Conservation (phyloP, 1,140 invertebrate species). For the Temnothorax longispinosus region DNA sequence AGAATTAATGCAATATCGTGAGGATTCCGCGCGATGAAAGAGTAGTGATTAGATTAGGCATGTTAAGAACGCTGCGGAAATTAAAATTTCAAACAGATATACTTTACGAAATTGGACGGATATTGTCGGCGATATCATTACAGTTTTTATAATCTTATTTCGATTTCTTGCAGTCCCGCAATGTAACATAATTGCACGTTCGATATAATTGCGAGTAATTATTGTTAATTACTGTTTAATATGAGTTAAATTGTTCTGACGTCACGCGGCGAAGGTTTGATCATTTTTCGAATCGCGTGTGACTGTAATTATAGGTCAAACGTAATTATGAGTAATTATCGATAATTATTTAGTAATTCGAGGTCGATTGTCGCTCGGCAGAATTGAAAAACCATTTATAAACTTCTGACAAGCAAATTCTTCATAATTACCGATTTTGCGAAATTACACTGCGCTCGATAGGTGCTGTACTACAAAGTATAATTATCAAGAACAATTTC, state of each 20-base stretch:
- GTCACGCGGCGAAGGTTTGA: constrained; percentile 13
- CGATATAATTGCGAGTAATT: constrained; percentile 48
- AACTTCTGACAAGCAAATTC: constrained; percentile 39
- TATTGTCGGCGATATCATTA: background rate
- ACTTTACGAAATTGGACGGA: background rate
- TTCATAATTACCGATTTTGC: constrained; percentile 6
- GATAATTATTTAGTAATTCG: constrained; percentile 37
- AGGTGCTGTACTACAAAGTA: background rate
- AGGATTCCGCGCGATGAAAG: background rate
- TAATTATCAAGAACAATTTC: constrained; percentile 32
- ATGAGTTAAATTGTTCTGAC: constrained; percentile 56
- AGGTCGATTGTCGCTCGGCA: constrained; percentile 29
- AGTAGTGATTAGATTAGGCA: constrained; percentile 1
- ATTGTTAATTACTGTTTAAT: constrained; percentile 56
- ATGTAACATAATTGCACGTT: constrained; percentile 41
- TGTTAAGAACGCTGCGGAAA: background rate
- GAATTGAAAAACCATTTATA: constrained; percentile 49
- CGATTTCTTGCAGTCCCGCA: background rate
- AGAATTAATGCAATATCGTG: constrained; percentile 16
- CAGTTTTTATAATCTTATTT: constrained; percentile 25
- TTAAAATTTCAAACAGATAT: constrained; percentile 31
- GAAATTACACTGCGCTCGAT: constrained; percentile 14
- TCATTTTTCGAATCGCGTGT: constrained; percentile 44
- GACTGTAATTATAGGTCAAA: constrained; percentile 34
- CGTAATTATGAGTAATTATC: constrained; percentile 47